phyloP scores from a whole-genome alignment of 2,888 invertebrate species.

The Alviniconcha strummeri region DNA sequence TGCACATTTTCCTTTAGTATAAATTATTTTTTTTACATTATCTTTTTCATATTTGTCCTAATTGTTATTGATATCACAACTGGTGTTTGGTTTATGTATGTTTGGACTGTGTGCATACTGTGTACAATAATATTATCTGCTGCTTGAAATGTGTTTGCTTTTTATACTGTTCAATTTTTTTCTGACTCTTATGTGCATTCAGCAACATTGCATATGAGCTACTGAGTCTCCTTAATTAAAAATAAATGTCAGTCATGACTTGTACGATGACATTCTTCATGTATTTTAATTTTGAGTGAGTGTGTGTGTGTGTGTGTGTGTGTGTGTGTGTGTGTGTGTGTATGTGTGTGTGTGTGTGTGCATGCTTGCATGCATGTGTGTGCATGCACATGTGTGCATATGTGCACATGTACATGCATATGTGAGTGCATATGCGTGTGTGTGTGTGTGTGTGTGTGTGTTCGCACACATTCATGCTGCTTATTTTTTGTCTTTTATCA shows the following conservation, averaged over 20 bases:
- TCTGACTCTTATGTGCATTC: not conserved
- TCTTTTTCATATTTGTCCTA: too few species aligned
- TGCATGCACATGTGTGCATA: conserved; percentile 1
- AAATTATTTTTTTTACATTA: too few species aligned
- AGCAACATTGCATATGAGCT: not conserved
- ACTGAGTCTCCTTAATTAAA: conserved; percentile 2
- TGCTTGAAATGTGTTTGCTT: conserved; percentile 23
- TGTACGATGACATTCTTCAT: not conserved
- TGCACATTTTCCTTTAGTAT: too few species aligned
- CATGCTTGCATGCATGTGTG: not conserved
- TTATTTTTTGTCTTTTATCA: too few species aligned
- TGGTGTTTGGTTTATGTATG: not conserved
- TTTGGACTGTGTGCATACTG: conserved; percentile 19
- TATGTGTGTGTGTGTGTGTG: not conserved
- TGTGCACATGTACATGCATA: not conserved
- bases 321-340: not conserved
- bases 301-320: not conserved
- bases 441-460: not conserved
- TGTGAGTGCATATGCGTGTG: not conserved
- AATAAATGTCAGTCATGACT: not conserved
- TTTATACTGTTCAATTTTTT: not conserved
- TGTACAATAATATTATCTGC: conserved; percentile 18
- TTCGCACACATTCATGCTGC: too few species aligned
- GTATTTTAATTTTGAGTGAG: not conserved
- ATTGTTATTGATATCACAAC: too few species aligned